Evolutionary conservation across 2,113 vertebrate genomes (phyloP).

Genomic region (cat (Felis catus)): F.catus_Fca126_mat1.0 CM031428.1:50732501-50733000

Average conservation of each 20-base stretch:
- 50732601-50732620: slow-evolving; percentile 23
- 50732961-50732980: accelerated
- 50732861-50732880: neutral
- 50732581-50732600: slow-evolving; percentile 28
- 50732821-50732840: neutral
- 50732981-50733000: neutral
- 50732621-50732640: slow-evolving; percentile 44
- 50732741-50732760: neutral
- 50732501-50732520: slow-evolving; percentile 17
- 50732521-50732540: slow-evolving; percentile 41
- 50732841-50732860: neutral
- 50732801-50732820: neutral
- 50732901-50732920: neutral
- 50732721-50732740: slow-evolving; percentile 29
- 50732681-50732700: neutral
- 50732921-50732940: neutral
- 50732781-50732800: neutral
- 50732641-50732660: neutral
- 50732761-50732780: neutral
- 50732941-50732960: neutral
- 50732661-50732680: slow-evolving; percentile 27
- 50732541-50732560: slow-evolving; percentile 31
- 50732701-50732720: neutral
- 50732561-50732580: slow-evolving; percentile 36
- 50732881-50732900: neutral